Conservation (phyloP, 2,888 invertebrate genomes). For the Escarpia spicata region DNA sequence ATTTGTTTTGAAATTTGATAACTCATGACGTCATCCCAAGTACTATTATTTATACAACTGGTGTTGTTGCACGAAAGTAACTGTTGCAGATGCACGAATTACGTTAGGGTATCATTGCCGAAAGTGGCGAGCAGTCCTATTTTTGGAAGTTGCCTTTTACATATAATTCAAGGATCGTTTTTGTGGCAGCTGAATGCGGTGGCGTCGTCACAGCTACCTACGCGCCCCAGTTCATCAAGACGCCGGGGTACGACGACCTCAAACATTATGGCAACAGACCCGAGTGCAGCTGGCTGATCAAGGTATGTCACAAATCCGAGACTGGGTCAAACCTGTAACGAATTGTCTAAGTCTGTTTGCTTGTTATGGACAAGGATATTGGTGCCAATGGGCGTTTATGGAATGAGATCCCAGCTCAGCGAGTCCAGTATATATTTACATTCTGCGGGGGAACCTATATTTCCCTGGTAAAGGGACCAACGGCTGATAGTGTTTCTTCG, state of each 20-base stretch:
- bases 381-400: too few species aligned
- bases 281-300: slow-evolving; percentile 17
- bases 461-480: too few species aligned
- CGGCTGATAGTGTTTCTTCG: too few species aligned
- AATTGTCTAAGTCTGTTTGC: too few species aligned
- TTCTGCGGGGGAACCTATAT: too few species aligned
- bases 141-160: not conserved
- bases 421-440: too few species aligned
- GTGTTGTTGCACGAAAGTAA: too few species aligned
- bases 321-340: not conserved
- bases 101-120: not conserved
- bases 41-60: too few species aligned
- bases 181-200: slow-evolving; percentile 20
- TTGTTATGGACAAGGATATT: too few species aligned
- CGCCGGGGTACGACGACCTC: not conserved
- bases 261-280: slow-evolving; percentile 8
- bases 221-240: not conserved
- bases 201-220: not conserved
- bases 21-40: too few species aligned
- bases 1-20: too few species aligned
- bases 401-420: too few species aligned
- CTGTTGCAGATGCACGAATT: not conserved
- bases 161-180: not conserved
- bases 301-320: not conserved
- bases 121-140: not conserved